Conservation (phyloP, 2,888 invertebrate genomes). For the Leuctra nigra region DNA sequence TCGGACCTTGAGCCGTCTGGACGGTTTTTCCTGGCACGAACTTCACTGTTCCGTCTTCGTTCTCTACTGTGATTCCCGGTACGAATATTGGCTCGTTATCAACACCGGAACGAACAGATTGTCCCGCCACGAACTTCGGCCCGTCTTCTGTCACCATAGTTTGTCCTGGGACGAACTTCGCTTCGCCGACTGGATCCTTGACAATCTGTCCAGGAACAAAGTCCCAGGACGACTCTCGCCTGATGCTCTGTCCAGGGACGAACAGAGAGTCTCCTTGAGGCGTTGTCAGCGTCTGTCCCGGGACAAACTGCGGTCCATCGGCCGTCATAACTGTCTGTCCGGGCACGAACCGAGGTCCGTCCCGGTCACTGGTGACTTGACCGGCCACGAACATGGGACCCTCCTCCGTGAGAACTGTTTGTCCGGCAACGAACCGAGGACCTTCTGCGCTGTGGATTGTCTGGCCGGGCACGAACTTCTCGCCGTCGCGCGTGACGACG, state of each 20-base stretch:
- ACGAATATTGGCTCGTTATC: slow-evolving; percentile 50
- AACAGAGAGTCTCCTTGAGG: slow-evolving; percentile 49
- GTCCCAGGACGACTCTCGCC: slow-evolving; percentile 47
- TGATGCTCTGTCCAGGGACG: slow-evolving; percentile 56
- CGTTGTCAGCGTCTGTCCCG: slow-evolving; percentile 49
- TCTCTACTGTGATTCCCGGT: slow-evolving; percentile 50
- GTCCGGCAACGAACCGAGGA: slow-evolving; percentile 51
- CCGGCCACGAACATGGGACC: slow-evolving; percentile 60
- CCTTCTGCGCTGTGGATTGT: slow-evolving; percentile 51
- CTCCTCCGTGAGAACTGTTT: slow-evolving; percentile 54
- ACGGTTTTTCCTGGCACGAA: slow-evolving; percentile 57
- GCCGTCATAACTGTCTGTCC: slow-evolving; percentile 54
- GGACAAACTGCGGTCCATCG: slow-evolving; percentile 55
- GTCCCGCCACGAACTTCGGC: slow-evolving; percentile 58
- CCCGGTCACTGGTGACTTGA: slow-evolving; percentile 43
- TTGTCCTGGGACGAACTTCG: slow-evolving; percentile 57
- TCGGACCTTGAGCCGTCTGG: slow-evolving; percentile 54
- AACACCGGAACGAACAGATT: slow-evolving; percentile 46
- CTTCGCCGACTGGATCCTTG: slow-evolving; percentile 48
- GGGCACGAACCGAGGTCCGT: slow-evolving; percentile 48
- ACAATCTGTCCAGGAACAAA: slow-evolving; percentile 59
- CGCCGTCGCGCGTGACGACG: slow-evolving; percentile 45
- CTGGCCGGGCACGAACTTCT: slow-evolving; percentile 63
- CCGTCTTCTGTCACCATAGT: slow-evolving; percentile 56
- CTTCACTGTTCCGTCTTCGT: slow-evolving; percentile 40